Evolutionary conservation across 2,888 invertebrate genomes (phyloP), one percentile per base, ranked within the genome.

Genomic region (Mystacides longicornis): DNA sequence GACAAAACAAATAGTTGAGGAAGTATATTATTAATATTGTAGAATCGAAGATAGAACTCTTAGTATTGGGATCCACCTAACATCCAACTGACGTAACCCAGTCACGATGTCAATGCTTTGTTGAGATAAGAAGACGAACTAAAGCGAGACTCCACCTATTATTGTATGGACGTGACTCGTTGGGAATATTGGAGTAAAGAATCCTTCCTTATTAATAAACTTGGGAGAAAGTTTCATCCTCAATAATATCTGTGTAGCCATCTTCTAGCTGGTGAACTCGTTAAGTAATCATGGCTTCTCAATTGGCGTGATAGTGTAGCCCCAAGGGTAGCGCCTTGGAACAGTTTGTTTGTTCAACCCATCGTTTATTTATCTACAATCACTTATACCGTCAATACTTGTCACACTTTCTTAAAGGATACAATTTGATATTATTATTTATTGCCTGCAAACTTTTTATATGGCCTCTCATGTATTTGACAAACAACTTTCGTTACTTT

Each of bases 221-320:
- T 37, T 37, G 37, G 19, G 22, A 9, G 20, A 49, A 49, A 42
- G 48, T 53, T 53, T 21, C 16, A 18, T 19, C 37, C 21, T 14
- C 21, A 21, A 16, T 48, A 23, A 53, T 53, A 53, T 49, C 42
- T 53, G 14, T 37, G 20, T n/a, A 48, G 48, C 42, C 42, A 23
- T 53, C 49, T 49, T 33, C 19, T 42, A 11, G 20, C 16, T 33
- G 27, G 19, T 23, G 4, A 49, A 53, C 48, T 53, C 48, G 53
- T 53, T 53, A 53, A 53, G 49, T 42, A 53, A 53, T 53, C 49
- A 33, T 23, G 16, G 16, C 3, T 14, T 23, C 53, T 47, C 37
- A 37, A 37, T 19, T n/a, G 21, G 23, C 42, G 33, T 53, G 31
- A 23, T 19, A 7, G 3, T 18, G 21, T 23, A 21, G 14, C 49